Evolutionary conservation across 2,888 invertebrate species (phyloP), one percentile per base, ranked within the genome.

Genomic region (Drosophila formosana): DNA sequence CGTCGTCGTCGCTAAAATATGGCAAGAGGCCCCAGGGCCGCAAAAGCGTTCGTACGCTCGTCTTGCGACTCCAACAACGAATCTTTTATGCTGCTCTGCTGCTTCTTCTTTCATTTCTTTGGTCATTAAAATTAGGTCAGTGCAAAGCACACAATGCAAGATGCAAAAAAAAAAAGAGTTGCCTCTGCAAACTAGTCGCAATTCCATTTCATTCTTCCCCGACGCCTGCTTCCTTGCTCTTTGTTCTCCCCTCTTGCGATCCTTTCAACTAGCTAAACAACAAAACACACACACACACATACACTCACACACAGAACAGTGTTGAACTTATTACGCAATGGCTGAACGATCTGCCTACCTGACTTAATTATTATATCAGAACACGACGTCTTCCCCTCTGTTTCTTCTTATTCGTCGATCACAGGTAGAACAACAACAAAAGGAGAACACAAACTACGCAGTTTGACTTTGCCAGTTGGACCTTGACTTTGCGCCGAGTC

Each of bases 301-400:
- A 34, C 52, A 39, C 62, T 50, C 53, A 66, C 71, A 67, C 69
- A 18, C 18, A 18, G 18, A 18, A 18, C 18, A 65, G 51, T 76
- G 61, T 63, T 53, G 66, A 65, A 77, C 68, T 60, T 86, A 88
- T 87, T 87, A 87, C 86, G 87, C 87, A 87, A 87, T 86, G 84
- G 78, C 77, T 80, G 62, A 41, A 49, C 66, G 81, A 83, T 80
- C 81, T 83, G 72, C 78, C 83, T 86, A 87, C 87, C 87, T 87
- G 88, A 80, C 81, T 83, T 86, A 88, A 86, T 88, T 83, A 88
- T 87, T 88, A 87, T 88, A 87, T 86, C 86, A 87, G 72, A 56
- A 63, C 68, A 53, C n/a, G n/a, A 5, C 37, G 32, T 9, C 32
- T 32, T 32, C 32, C 18, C 18, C 18, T 18, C 37, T 4, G 45